Base-by-base conservation (phyloP, 2,888 invertebrate genomes). In the Microctonus brassicae region DNA sequence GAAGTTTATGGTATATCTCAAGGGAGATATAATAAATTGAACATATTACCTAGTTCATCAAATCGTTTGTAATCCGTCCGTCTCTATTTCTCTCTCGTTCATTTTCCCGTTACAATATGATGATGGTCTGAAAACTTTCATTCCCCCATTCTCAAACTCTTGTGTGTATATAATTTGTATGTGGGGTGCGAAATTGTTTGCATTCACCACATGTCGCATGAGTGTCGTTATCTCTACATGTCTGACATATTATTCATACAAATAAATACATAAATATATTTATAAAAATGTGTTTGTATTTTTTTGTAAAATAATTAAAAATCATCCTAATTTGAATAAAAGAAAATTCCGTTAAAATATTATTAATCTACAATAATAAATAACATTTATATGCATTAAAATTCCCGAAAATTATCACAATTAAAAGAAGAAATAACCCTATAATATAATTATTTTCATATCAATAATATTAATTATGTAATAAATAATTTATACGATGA, bases 31-130 rank as follows among this genome's bases (percentile, higher is more conserved):
- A n/a, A n/a, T n/a, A n/a, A n/a, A n/a, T n/a, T n/a, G 47, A 17
- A n/a, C 17, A 64, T 62, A 76, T 73, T 73, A 73, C 70, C 73
- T 72, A 69, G 74, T 64, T 76, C 72, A 67, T 57, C 69, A 62
- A 71, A 66, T 75, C 73, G 68, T 69, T 62, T 73, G 72, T 73
- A 68, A 68, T 74, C 53, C 64, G 68, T 71, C 73, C n/a, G n/a
- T n/a, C n/a, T n/a, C n/a, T n/a, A n/a, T 70, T 60, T 42, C 62
- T 72, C 74, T 73, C 71, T 67, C n/a, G 60, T n/a, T 42, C 20
- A 68, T 24, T 69, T 60, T 36, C 60, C n/a, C n/a, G n/a, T n/a
- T n/a, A n/a, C n/a, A n/a, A n/a, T n/a, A n/a, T 36, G 52, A 63
- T 39, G 58, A 4, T 47, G 4, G 47, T 20, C 47, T 17, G 1